phyloP scores from a whole-genome alignment of 1,140 invertebrate genomes.

The Lucilia sericata region DNA sequence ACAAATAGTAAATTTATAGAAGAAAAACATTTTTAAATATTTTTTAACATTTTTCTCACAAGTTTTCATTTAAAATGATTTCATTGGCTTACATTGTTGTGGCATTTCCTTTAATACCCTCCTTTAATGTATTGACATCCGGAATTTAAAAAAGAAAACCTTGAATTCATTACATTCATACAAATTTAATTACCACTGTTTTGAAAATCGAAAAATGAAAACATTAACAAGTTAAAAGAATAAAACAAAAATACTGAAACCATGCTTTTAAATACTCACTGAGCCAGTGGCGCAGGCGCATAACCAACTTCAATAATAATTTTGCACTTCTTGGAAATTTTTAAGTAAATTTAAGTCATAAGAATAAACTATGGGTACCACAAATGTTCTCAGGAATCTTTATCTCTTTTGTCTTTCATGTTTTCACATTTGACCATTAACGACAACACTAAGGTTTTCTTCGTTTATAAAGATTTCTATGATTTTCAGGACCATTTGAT shows the following conservation, averaged over 20 bases:
- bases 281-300: constrained; percentile 27
- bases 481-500: not conserved
- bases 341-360: constrained; percentile 14
- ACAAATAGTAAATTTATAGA: no score
- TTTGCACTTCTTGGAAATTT: constrained; percentile 28
- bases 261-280: not conserved
- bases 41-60: no score
- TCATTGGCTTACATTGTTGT: no score
- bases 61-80: no score
- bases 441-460: not conserved
- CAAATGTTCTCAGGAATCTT: not conserved
- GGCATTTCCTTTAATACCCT: not conserved
- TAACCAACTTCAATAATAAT: not conserved
- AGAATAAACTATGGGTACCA: not conserved
- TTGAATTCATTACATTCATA: not conserved
- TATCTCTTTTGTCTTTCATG: not conserved
- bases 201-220: not conserved
- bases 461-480: not conserved
- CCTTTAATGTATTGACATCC: not conserved
- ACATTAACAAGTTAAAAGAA: not conserved
- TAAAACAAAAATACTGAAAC: not conserved
- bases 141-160: not conserved
- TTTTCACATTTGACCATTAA: not conserved
- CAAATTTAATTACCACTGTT: not conserved
- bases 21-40: no score